Evolutionary conservation across 30 jellyfish, hydroid and myxozoan species (phyloP), one percentile per base, ranked within the genome.

Genomic region (Pseudorhiza aurosa): DNA sequence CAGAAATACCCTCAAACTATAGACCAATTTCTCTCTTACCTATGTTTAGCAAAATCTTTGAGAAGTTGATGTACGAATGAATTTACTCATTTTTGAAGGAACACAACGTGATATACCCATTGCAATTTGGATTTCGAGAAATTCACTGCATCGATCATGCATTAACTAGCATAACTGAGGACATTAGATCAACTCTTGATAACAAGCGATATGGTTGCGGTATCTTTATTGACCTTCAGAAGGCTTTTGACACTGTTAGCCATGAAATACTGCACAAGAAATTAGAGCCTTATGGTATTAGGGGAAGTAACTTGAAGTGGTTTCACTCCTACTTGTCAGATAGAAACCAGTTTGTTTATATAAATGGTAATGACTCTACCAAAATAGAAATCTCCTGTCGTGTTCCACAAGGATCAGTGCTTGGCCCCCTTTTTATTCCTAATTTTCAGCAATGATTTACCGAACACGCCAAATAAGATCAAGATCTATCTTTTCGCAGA

Each of bases 361-460:
- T 85, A 21, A 72, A 73, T 73, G 90, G 85, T 43, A 25, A 31
- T 1, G 65, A 58, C 60, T 85, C 96, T 50, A 55, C 44, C n/a
- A 27, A 58, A 62, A 58, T 63, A 30, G 40, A 45, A 72, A 49
- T 74, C 55, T 72, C 80, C 18, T 55, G 72, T 29, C 78, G 96
- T 50, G 85, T 85, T n/a, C 96, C 85, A 55, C 89, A 72, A 47
- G 90, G 90, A 28, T 85, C 90, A 19, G 90, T 64, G 36, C 77
- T 64, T 30, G 77, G 77, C 18, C 77, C 77, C 27, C 31, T 64
- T 31, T 36, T 30, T 24, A 31, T 64, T 64, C 56, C 17, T 30
- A 64, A 26, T 10, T 64, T 64, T 19, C 35, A 17, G 32, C 58
- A 64, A 64, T 31, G 77, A 64, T 17, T 64, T 64, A 22, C 77